Evolutionary conservation across 2,888 invertebrate species (phyloP), one percentile per base, ranked within the genome.

Genomic region (Zelleria hepariella): DNA sequence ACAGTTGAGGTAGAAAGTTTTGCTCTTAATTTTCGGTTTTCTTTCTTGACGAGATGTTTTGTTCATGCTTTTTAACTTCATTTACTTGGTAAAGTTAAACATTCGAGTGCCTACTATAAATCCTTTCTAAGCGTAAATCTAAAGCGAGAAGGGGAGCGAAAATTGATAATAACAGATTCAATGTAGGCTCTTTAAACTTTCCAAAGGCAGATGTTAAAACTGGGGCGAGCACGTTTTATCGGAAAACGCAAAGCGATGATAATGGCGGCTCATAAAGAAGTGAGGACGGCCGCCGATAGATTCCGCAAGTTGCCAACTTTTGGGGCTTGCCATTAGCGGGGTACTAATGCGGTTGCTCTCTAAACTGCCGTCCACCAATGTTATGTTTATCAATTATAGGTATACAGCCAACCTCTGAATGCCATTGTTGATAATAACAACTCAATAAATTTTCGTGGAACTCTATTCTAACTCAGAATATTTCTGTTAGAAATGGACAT

Each of bases 241-340:
- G 86, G 75, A 69, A 76, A 82, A 80, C 78, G 82, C 77, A 79
- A 74, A 77, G 74, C 78, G 82, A 81, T 82, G 86, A 85, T 87
- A 87, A 87, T 87, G 87, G 83, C 66, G 65, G 80, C 74, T 77
- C 86, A 80, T 87, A 87, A 87, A 86, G 86, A 86, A 82, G 75
- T 75, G 74, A 75, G 68, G 71, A 73, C 75, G 68, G 74, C 23
- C 25, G 25, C 24, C 83, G 83, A 86, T 86, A 86, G 86, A 84
- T 87, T 84, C 73, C 79, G 76, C 74, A 80, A 86, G 80, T 86
- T 86, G 75, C 80, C 80, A 86, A 86, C 81, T 87, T 86, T 85
- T 78, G 68, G 78, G 81, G 71, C 70, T 75, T 70, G 78, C 80
- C 82, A 86, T 86, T 87, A 87, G 77, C 71, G 76, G 75, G 73